Conservation (phyloP, 2,888 invertebrate species). For the Muscina levida region DNA sequence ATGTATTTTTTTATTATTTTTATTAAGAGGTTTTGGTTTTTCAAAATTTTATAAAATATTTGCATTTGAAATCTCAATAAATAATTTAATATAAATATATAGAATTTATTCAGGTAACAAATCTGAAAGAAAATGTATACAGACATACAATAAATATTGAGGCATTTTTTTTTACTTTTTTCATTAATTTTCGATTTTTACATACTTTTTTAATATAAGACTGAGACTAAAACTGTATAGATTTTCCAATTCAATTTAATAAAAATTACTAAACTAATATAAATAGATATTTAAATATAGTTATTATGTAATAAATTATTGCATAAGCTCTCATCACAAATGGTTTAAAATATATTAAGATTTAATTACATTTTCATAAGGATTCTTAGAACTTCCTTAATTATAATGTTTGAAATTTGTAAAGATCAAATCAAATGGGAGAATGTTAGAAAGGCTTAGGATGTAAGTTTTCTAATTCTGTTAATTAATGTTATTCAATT, state of each 20-base stretch:
- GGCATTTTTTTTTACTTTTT: conserved; percentile 41
- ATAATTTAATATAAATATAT: too few species aligned
- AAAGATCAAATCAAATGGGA: too few species aligned
- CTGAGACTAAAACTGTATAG: background rate
- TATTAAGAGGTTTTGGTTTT: too few species aligned
- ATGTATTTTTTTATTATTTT: too few species aligned
- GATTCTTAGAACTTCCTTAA: too few species aligned
- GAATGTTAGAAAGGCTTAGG: too few species aligned
- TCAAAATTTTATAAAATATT: too few species aligned
- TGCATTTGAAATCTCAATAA: too few species aligned
- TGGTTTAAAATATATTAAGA: conserved; percentile 17
- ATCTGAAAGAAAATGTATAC: conserved; percentile 36
- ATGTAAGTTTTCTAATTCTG: too few species aligned
- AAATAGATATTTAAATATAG: conserved; percentile 9
- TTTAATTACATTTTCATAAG: too few species aligned
- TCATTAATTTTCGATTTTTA: background rate
- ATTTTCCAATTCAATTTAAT: background rate
- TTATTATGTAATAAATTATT: conserved; percentile 49
- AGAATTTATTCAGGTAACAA: conserved; percentile 53
- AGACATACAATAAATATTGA: conserved; percentile 46
- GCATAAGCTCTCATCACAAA: conserved; percentile 61
- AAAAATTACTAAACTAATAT: too few species aligned
- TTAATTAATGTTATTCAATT: background rate
- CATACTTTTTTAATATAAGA: background rate
- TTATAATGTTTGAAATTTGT: too few species aligned